These are phyloP conservation scores for Hypomecis atomaria DNA, from an alignment of 2,888 invertebrate genomes.

Conservation along the genomic window DNA sequence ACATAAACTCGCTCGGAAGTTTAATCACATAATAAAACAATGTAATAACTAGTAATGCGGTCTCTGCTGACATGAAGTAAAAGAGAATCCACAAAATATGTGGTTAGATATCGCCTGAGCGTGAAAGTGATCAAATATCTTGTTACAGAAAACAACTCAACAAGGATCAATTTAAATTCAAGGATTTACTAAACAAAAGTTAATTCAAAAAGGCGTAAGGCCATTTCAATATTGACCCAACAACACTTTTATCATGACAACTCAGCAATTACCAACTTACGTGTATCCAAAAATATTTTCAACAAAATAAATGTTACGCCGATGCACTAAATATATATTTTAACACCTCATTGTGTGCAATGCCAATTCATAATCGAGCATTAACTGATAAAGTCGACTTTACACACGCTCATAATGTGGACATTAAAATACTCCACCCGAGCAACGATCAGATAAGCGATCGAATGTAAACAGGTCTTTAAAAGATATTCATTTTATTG, in stretches of 20 bases:
- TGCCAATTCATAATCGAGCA: slow-evolving; percentile 22
- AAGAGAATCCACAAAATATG: neutral
- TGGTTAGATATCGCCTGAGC: no score
- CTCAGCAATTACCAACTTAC: neutral
- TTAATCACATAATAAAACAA: slow-evolving; percentile 19
- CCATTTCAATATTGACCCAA: no score
- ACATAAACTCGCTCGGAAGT: slow-evolving; percentile 6
- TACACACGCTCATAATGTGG: slow-evolving; percentile 23
- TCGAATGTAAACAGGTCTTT: slow-evolving; percentile 26
- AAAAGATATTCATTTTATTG: slow-evolving; percentile 15
- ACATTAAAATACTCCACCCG: slow-evolving; percentile 29
- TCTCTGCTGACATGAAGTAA: neutral
- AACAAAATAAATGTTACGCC: neutral
- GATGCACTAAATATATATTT: slow-evolving; percentile 12
- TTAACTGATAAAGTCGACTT: slow-evolving; percentile 22
- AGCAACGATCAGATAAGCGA: slow-evolving; percentile 23
- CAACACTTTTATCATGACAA: neutral
- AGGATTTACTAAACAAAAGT: no score
- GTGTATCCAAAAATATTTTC: neutral
- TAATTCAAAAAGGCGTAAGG: no score
- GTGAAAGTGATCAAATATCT: no score
- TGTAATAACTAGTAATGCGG: neutral
- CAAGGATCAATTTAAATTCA: no score
- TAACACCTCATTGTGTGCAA: slow-evolving; percentile 21
- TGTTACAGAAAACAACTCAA: no score